Evolutionary conservation across 2,113 vertebrate genomes (phyloP).

Genomic region (Symphodus melops): DNA sequence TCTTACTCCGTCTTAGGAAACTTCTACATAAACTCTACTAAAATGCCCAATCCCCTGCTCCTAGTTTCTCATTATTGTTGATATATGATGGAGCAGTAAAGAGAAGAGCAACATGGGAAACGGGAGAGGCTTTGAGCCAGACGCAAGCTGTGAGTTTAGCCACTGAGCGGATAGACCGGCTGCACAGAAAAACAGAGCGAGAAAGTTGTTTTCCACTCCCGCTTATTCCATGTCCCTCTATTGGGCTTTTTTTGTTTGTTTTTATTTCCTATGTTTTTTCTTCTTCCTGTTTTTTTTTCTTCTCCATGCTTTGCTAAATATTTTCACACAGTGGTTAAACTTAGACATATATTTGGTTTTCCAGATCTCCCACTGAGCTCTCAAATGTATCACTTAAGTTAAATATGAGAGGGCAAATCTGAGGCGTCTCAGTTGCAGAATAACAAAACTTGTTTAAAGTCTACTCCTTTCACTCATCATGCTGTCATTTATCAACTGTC

Average conservation of each 20-base stretch:
- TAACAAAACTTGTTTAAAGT: neutral
- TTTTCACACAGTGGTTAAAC: constrained; percentile 21
- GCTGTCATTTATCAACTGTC: neutral
- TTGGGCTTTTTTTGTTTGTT: constrained; percentile 42
- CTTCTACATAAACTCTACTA: neutral
- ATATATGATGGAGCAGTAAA: constrained; percentile 28
- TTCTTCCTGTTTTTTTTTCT: constrained; percentile 30
- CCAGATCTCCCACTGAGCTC: constrained; percentile 21
- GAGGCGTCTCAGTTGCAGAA: neutral
- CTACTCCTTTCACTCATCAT: neutral
- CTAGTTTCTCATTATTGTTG: neutral
- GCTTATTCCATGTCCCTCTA: constrained; percentile 35
- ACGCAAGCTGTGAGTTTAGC: constrained; percentile 64
- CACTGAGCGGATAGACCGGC: constrained; percentile 28
- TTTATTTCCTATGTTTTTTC: constrained; percentile 25
- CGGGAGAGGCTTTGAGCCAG: constrained; percentile 30
- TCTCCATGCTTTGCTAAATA: neutral
- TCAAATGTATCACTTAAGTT: constrained; percentile 29
- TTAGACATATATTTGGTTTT: constrained; percentile 12
- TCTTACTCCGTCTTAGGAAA: neutral
- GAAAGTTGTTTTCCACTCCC: constrained; percentile 36
- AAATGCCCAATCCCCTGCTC: neutral
- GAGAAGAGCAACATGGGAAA: neutral
- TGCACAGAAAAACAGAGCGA: constrained; percentile 44
- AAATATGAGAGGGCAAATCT: neutral